phyloP scores from a whole-genome alignment of 2,113 vertebrate genomes.

The Lamprotornis superbus region DNA sequence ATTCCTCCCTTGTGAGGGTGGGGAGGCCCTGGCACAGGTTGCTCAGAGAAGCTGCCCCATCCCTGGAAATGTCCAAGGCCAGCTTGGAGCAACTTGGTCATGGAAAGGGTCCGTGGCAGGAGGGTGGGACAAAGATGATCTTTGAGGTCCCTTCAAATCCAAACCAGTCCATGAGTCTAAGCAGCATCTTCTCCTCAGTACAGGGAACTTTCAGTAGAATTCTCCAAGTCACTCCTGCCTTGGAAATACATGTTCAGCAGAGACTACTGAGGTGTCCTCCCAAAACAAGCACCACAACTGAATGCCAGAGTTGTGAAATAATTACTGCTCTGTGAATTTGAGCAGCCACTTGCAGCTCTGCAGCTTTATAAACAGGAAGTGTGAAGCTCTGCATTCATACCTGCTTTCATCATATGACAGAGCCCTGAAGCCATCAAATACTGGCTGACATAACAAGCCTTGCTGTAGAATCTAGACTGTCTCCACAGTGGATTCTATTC shows the following conservation, averaged over 20 bases:
- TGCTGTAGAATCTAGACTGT: not conserved
- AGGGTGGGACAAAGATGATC: not conserved
- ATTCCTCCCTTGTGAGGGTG: not conserved
- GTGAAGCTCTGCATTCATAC: constrained; percentile 46
- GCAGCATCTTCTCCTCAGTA: not conserved
- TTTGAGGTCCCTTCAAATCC: not conserved
- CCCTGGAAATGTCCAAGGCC: not conserved
- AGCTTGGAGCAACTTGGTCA: not conserved
- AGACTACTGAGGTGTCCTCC: not conserved
- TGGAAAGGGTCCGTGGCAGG: not conserved
- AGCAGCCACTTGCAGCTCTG: not conserved
- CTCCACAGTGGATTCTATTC: constrained; percentile 2
- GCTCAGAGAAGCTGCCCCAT: not conserved
- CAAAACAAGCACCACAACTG: not conserved
- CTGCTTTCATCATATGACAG: constrained; percentile 40
- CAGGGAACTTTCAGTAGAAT: not conserved
- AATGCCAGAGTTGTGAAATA: constrained; percentile 52
- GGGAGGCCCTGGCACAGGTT: not conserved
- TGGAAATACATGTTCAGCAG: not conserved
- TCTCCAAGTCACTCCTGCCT: not conserved
- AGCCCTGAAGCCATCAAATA: constrained; percentile 38
- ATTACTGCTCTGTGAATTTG: constrained; percentile 38
- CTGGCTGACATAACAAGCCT: constrained; percentile 7
- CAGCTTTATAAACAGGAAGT: constrained; percentile 61
- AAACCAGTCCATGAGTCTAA: not conserved